A percentile compares a stretch with the other conserved stretches of the same genome.
phyloP scores from a whole-genome alignment of 2,113 vertebrate genomes.

The Cynoglossus semilaevis region DNA sequence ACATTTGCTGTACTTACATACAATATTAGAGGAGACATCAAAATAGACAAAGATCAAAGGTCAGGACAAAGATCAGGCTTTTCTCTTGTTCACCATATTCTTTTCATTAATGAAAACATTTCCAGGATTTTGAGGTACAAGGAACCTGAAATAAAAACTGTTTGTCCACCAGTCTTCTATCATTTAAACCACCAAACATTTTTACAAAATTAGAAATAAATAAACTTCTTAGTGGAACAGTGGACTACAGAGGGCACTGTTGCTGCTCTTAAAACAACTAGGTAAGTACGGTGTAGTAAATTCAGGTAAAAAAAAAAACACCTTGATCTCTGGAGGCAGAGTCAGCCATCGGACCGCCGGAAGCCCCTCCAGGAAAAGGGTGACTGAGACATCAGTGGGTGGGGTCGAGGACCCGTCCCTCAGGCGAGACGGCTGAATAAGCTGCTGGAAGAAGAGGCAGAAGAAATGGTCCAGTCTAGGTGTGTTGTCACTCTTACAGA shows the following conservation, averaged over 20 bases:
- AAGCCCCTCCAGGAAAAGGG: conserved; percentile 80
- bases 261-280: background rate
- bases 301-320: conserved; percentile 31
- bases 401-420: conserved; percentile 52
- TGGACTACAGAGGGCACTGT: conserved; percentile 36
- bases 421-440: conserved; percentile 78
- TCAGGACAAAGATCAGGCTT: too few relatives aligned
- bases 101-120: too few relatives aligned
- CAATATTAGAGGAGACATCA: too few relatives aligned
- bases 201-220: too few relatives aligned
- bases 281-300: background rate
- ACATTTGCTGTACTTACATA: too few relatives aligned
- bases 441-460: conserved; percentile 91
- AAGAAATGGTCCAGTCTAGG: conserved; percentile 93
- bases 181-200: too few relatives aligned
- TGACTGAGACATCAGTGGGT: conserved; percentile 65
- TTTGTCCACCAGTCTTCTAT: too few relatives aligned
- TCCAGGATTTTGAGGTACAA: too few relatives aligned
- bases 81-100: too few relatives aligned
- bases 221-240: background rate
- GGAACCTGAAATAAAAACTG: too few relatives aligned
- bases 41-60: too few relatives aligned
- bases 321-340: conserved; percentile 87
- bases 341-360: conserved; percentile 88
- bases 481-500: conserved; percentile 81